Conservation (phyloP, 2,113 vertebrate species). For the Podilymbus podiceps region DNA sequence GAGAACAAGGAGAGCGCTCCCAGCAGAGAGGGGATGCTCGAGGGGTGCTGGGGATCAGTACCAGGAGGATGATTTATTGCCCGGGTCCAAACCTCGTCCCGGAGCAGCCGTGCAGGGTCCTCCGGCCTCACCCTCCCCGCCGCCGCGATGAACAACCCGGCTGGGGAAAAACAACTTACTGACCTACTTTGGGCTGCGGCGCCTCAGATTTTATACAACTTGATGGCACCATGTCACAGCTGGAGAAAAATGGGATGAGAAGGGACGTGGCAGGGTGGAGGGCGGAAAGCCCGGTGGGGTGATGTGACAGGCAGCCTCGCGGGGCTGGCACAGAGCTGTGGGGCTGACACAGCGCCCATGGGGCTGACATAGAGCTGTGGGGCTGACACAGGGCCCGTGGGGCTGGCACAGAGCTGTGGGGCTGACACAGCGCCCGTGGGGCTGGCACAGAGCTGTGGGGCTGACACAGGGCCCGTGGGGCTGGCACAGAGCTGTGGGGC, state of each 20-base stretch:
- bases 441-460: too few species aligned
- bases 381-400: too few species aligned
- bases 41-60: not conserved
- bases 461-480: too few species aligned
- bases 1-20: rapidly evolving
- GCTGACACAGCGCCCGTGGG: too few species aligned
- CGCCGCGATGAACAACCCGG: rapidly evolving
- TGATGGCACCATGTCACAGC: not conserved
- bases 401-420: too few species aligned
- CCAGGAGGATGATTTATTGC: not conserved
- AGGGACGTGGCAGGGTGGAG: not conserved
- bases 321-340: not conserved
- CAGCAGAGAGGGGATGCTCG: not conserved
- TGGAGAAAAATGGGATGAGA: not conserved
- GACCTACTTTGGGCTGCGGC: slow-evolving; percentile 15
- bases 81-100: not conserved
- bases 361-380: too few species aligned
- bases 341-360: not conserved
- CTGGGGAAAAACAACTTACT: not conserved
- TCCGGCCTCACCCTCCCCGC: not conserved
- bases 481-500: too few species aligned
- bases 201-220: not conserved
- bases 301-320: not conserved
- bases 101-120: not conserved
- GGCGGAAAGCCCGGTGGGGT: rapidly evolving